A percentile compares a stretch with the other conserved stretches of the same genome.
Evolutionary conservation across 1,140 invertebrate species (phyloP).

Genomic region (Ruditapes philippinarum): DNA sequence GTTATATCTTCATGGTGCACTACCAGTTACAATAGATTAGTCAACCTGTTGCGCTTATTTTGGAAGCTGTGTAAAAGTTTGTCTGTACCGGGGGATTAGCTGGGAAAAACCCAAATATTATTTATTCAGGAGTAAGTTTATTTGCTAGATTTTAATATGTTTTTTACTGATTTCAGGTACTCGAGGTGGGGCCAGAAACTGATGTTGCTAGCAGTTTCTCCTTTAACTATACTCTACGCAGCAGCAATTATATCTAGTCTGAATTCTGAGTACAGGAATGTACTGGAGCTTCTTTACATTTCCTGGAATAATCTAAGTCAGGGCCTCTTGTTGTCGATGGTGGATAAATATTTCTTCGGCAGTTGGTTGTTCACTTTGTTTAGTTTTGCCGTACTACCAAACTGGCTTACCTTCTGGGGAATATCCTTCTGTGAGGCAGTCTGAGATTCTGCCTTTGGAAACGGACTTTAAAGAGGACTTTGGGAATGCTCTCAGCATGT

Average conservation of each 20-base stretch:
- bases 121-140: too few relatives aligned
- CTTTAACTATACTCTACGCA: slow-evolving; percentile 77
- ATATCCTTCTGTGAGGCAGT: slow-evolving; percentile 75
- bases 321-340: slow-evolving; percentile 92
- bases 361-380: slow-evolving; percentile 90
- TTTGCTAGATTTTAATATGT: too few relatives aligned
- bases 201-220: slow-evolving; percentile 80
- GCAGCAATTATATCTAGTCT: slow-evolving; percentile 73
- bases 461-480: too few relatives aligned
- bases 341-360: slow-evolving; percentile 93
- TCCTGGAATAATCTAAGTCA: slow-evolving; percentile 87
- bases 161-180: slow-evolving; percentile 69
- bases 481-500: too few relatives aligned
- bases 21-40: too few relatives aligned
- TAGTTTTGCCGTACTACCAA: slow-evolving; percentile 89
- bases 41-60: too few relatives aligned
- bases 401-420: slow-evolving; percentile 90
- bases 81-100: too few relatives aligned
- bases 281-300: slow-evolving; percentile 70
- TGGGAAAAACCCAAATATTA: too few relatives aligned
- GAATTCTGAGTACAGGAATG: slow-evolving; percentile 53
- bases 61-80: too few relatives aligned
- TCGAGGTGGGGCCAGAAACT: slow-evolving; percentile 75
- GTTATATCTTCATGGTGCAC: too few relatives aligned
- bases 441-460: not conserved